These are phyloP conservation scores for Thaumatotibia leucotreta DNA, from an alignment of 1,140 invertebrate genomes.

Conservation along the genomic window DNA sequence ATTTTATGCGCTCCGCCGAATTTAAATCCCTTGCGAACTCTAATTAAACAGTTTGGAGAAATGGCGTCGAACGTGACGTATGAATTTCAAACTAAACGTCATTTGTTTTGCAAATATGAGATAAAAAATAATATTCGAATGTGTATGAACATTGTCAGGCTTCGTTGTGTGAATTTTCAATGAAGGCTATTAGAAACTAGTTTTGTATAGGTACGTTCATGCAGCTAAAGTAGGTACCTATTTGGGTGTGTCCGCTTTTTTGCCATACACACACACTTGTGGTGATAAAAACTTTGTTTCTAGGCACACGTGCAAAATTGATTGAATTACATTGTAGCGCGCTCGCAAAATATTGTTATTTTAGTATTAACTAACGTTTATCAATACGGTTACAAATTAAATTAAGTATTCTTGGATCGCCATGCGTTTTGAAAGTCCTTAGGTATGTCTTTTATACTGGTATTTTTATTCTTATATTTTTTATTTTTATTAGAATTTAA, in stretches of 20 bases:
- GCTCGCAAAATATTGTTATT: not conserved
- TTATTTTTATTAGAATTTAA: too few species aligned
- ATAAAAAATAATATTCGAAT: not conserved
- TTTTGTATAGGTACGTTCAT: constrained; percentile 7
- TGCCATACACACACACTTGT: not conserved
- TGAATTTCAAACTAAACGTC: not conserved
- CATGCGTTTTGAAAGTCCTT: too few species aligned
- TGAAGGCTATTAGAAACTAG: not conserved
- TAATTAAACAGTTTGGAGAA: not conserved
- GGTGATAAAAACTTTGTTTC: not conserved
- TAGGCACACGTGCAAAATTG: not conserved
- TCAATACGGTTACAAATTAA: too few species aligned
- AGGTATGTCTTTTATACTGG: too few species aligned
- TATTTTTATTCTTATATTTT: too few species aligned
- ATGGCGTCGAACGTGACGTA: not conserved
- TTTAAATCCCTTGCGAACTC: not conserved
- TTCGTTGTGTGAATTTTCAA: not conserved
- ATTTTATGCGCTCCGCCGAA: constrained; percentile 6
- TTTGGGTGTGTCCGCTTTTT: not conserved
- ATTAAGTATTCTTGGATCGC: too few species aligned
- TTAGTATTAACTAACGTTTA: too few species aligned
- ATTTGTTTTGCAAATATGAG: not conserved
- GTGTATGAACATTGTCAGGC: not conserved
- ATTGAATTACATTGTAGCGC: not conserved
- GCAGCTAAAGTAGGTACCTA: not conserved